Base-by-base conservation (phyloP, 2,113 vertebrate genomes). In the Pycnonotus jocosus region DNA sequence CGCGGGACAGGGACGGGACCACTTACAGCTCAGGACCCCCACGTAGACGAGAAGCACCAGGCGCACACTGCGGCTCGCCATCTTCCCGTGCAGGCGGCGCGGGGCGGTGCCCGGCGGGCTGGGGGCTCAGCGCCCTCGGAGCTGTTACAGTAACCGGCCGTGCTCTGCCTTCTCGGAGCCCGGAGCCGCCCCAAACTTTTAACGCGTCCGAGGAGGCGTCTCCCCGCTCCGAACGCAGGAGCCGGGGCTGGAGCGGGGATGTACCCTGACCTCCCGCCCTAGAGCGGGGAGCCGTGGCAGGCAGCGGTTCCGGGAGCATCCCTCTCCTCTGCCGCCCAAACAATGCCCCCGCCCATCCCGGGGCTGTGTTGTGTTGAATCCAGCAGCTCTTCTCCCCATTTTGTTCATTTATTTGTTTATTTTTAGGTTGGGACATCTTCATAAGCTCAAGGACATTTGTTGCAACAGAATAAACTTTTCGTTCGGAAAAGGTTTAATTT, bases 1-100 rank as follows among this genome's bases (percentile, higher is more conserved):
- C 42, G 13, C 27, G 27, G 71, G 54, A 44, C 47, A 35, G 22
- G 28, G 68, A 45, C 35, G 54, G 71, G 47, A 47, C 23, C 61
- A 97, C 97, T 97, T 94, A 97, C 97, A 96, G 92, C 81, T 93
- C 60, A 97, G 57, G 62, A 91, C 57, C 44, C 92, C 95, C 89
- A 95, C 22, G 89, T 5, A 81, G 7, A 78, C 38, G 56, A 97
- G 71, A 7, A 97, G 65, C n/a, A 96, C 89, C 68, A 88, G 47
- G 50, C 88, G 47, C 28, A 93, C 31, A 4, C 60, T 14, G 27
- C 44, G 28, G 22, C 95, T 97, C 94, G 94, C 92, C 96, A 97
- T 97, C 96, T 95, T 96, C 94, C 35, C 51, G 51, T 31, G 60
- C 42, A 30, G 69, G 40, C 66, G 31, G 44, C 27, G 47, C 19